Evolutionary conservation across 1,140 invertebrate species (phyloP).

Genomic region (Drosophila equinoxialis): DNA sequence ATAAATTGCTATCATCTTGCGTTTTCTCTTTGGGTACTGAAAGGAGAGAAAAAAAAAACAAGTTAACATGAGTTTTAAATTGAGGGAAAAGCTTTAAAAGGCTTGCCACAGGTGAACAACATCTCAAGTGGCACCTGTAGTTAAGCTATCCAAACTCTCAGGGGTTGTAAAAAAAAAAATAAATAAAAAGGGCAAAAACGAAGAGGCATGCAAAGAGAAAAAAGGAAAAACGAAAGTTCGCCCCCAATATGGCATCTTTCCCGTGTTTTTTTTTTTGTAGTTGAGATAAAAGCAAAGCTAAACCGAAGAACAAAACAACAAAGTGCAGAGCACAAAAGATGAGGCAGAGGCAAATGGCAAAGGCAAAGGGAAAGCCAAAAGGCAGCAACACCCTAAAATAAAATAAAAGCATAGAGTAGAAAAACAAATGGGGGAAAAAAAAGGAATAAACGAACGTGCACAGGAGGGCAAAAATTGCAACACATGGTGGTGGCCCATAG

Average conservation of each 20-base stretch:
- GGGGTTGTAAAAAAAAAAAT: conserved; percentile 27
- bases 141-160: conserved; percentile 30
- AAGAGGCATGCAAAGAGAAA: conserved; percentile 29
- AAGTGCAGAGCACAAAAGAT: conserved; percentile 65
- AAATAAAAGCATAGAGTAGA: conserved; percentile 41
- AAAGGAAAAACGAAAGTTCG: conserved; percentile 82
- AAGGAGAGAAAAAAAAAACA: conserved; percentile 6
- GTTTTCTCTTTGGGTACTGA: conserved; percentile 77
- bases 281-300: conserved; percentile 66
- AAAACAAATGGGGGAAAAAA: conserved; percentile 25
- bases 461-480: conserved; percentile 63
- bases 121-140: conserved; percentile 75
- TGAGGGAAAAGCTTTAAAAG: conserved; percentile 34
- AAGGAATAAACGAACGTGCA: conserved; percentile 48
- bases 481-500: conserved; percentile 48
- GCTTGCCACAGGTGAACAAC: conserved; percentile 78
- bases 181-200: conserved; percentile 38
- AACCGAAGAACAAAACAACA: conserved; percentile 66
- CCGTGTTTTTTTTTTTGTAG: conserved; percentile 40
- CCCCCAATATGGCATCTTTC: conserved; percentile 75
- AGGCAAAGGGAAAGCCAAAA: background rate
- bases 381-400: conserved; percentile 43
- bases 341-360: conserved; percentile 45
- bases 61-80: conserved; percentile 34
- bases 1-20: conserved; percentile 58